Evolutionary conservation across 2,797 vertebrate genomes (phyloP), one percentile per base, ranked within the genome.

Genomic region (Gymnopithys bicolor): DNA sequence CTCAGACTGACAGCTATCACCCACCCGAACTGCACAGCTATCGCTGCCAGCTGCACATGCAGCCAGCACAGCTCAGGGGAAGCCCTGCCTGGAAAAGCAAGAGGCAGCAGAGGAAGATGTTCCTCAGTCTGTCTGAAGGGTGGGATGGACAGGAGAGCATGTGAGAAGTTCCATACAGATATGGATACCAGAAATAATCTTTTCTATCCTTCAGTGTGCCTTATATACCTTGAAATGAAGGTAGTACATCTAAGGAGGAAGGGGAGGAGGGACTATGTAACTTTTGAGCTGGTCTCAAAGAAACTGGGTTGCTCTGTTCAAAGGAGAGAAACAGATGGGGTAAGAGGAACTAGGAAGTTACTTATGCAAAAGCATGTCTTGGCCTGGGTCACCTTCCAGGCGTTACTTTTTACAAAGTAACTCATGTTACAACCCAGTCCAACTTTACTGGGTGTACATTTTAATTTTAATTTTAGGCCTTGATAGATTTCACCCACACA

Each of bases 21-120:
- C 37, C 11, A 2, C 45, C 18, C 33, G 7, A 82, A 43, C 12
- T 60, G 11, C 45, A 41, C 1, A 2, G 56, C 7, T 35, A 7
- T 46, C 1, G 0, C 22, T 52, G 8, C 48, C 22, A 1, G 0
- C 48, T 49, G 32, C 39, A 43, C 0, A 0, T 6, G 7, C 8
- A 53, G 16, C 45, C 73, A 21, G 22, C 15, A 0, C 1, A 2
- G 33, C 55, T 19, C 1, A 0, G 33, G 51, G 16, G 30, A 7
- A 75, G 23, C 4, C 41, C n/a, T 46, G 41, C 37, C 39, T 48
- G 32, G 23, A 32, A 86, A 37, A 76, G 28, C 19, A 77, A 77
- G 77, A 89, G 5, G 6, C 35, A 91, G 37, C 19, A 74, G 43
- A 49, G 30, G 25, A 66, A 51, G 53, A 70, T 10, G 5, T 13